Percentiles rank a stretch among this genome's conserved stretches.
Evolutionary conservation across 2,797 vertebrate genomes (phyloP).

Genomic region (Myotis vivesi): DNA sequence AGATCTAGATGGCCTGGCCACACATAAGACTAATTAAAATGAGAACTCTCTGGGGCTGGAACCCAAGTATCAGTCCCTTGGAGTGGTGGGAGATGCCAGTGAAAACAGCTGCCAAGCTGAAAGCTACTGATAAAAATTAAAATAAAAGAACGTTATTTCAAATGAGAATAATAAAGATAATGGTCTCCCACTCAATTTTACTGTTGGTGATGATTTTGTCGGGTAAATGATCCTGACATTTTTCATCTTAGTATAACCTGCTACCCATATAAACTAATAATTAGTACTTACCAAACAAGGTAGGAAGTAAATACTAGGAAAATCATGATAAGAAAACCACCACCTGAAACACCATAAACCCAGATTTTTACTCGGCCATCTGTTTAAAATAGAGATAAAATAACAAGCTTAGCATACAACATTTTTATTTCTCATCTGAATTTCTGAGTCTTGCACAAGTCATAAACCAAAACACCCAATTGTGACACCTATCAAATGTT

Average conservation of each 20-base stretch:
- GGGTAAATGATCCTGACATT: background rate
- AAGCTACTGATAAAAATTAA: background rate
- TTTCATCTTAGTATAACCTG: background rate
- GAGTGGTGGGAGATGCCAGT: background rate
- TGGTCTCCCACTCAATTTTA: background rate
- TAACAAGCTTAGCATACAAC: conserved; percentile 41
- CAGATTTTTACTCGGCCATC: conserved; percentile 97
- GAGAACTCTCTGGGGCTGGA: background rate
- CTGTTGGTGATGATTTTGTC: background rate
- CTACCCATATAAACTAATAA: background rate
- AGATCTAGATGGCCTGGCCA: background rate
- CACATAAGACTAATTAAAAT: background rate
- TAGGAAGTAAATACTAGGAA: conserved; percentile 94
- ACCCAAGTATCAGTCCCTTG: background rate
- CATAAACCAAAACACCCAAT: background rate
- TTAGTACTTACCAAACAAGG: conserved; percentile 93
- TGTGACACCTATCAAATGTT: background rate
- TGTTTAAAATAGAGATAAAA: conserved; percentile 83
- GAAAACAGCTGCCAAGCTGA: background rate
- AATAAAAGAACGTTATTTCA: background rate
- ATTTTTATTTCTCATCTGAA: background rate
- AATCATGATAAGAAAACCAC: conserved; percentile 93
- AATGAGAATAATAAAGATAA: background rate
- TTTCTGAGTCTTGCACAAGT: background rate
- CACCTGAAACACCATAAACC: conserved; percentile 95